phyloP scores from a whole-genome alignment of 2,888 invertebrate species.

The Chromoteleia sp. region DNA sequence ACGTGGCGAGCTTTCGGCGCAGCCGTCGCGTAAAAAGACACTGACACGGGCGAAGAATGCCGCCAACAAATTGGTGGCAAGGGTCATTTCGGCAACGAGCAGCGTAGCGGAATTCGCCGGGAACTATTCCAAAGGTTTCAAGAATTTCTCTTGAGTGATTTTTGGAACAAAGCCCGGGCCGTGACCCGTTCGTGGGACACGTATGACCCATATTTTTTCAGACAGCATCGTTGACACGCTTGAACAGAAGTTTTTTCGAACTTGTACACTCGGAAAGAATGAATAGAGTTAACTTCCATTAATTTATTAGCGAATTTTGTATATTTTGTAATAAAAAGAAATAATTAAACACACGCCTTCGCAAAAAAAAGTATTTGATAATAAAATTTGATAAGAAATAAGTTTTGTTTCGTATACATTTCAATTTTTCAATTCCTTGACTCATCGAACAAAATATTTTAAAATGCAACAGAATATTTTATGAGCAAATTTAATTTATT shows the following conservation, averaged over 20 bases:
- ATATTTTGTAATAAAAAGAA: too few species aligned
- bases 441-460: too few species aligned
- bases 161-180: conserved; percentile 52
- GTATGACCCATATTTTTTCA: conserved; percentile 56
- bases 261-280: background rate
- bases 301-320: background rate
- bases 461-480: too few species aligned
- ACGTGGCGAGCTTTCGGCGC: conserved; percentile 28
- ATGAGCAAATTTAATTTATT: too few species aligned
- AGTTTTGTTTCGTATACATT: too few species aligned
- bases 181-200: conserved; percentile 60
- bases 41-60: conserved; percentile 75
- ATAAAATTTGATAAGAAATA: too few species aligned
- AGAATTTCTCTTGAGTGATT: conserved; percentile 56
- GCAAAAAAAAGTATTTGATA: too few species aligned
- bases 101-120: conserved; percentile 64
- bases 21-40: conserved; percentile 39
- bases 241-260: conserved; percentile 1
- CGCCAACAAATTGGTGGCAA: conserved; percentile 79
- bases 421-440: too few species aligned
- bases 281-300: background rate
- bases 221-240: conserved; percentile 13
- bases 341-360: too few species aligned
- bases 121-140: conserved; percentile 56
- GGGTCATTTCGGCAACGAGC: conserved; percentile 75